Percentiles rank a stretch among this genome's conserved stretches.
Conservation (phyloP, 2,113 vertebrate genomes). For the Pao palembangensis region DNA sequence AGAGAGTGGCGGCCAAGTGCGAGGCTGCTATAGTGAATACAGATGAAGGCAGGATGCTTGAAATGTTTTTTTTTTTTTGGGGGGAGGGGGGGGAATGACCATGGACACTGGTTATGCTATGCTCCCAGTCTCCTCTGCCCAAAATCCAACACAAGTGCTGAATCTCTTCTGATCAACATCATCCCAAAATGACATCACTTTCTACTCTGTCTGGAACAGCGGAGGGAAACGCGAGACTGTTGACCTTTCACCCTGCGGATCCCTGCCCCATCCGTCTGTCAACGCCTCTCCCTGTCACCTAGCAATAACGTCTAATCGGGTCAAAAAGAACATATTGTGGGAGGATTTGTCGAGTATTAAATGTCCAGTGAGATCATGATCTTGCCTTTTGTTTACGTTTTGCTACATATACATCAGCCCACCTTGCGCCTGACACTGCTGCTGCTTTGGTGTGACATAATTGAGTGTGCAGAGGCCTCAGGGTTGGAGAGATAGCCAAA, state of each 20-base stretch:
- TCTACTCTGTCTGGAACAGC: neutral
- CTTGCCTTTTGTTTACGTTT: too few species aligned
- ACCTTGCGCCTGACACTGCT: neutral
- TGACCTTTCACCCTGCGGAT: conserved; percentile 27
- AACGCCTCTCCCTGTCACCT: conserved; percentile 17
- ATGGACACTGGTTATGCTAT: too few species aligned
- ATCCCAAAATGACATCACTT: neutral
- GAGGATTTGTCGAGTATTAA: too few species aligned
- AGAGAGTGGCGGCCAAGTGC: conserved; percentile 2
- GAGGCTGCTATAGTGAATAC: conserved; percentile 13
- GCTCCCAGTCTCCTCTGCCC: too few species aligned
- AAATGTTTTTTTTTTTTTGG: conserved; percentile 23
- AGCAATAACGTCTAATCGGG: neutral
- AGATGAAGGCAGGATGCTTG: conserved; percentile 23
- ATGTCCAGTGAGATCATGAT: too few species aligned
- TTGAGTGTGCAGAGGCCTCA: too few species aligned
- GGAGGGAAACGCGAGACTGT: conserved; percentile 16
- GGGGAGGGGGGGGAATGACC: conserved; percentile 6
- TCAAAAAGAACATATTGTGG: too few species aligned
- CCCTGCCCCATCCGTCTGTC: conserved; percentile 34
- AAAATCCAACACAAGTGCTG: neutral
- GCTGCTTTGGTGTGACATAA: too few species aligned
- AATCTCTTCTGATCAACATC: neutral
- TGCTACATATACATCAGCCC: neutral
- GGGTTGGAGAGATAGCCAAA: too few species aligned